phyloP scores from a whole-genome alignment of 2,888 invertebrate species.

The Cremastinae sp. region DNA sequence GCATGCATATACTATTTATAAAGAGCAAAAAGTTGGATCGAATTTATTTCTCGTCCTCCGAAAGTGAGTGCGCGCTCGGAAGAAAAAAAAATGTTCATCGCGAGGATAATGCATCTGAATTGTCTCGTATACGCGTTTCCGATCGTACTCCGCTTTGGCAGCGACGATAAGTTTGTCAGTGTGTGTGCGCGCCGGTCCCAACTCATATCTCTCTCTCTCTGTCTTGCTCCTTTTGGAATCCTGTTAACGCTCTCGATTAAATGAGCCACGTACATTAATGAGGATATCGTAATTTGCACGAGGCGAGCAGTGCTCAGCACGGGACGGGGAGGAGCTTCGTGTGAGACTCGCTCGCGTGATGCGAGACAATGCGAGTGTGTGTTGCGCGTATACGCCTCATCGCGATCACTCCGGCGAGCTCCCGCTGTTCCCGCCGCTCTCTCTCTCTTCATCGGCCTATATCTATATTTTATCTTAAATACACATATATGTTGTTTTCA shows the following conservation, averaged over 20 bases:
- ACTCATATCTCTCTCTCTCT: conserved; percentile 13
- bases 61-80: too few relatives aligned
- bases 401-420: conserved; percentile 53
- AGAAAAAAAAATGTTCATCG: too few relatives aligned
- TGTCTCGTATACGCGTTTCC: conserved; percentile 23
- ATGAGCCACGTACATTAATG: conserved; percentile 62
- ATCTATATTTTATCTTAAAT: neutral
- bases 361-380: conserved; percentile 67
- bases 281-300: conserved; percentile 61
- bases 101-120: conserved; percentile 9
- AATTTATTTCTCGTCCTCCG: neutral
- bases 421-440: conserved; percentile 41
- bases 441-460: conserved; percentile 16
- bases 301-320: conserved; percentile 24
- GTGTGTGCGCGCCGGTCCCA: conserved; percentile 37
- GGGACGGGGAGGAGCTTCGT: conserved; percentile 56
- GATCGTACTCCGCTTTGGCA: conserved; percentile 26
- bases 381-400: conserved; percentile 43
- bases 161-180: conserved; percentile 47
- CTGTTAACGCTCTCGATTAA: conserved; percentile 63
- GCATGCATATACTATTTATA: too few relatives aligned
- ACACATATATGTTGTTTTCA: conserved; percentile 10
- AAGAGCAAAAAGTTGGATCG: too few relatives aligned
- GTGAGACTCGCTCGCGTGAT: conserved; percentile 65
- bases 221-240: conserved; percentile 27